Conservation (phyloP, 30 jellyfish, hydroid and myxozoan genomes). For the Turritopsis dohrnii region DNA sequence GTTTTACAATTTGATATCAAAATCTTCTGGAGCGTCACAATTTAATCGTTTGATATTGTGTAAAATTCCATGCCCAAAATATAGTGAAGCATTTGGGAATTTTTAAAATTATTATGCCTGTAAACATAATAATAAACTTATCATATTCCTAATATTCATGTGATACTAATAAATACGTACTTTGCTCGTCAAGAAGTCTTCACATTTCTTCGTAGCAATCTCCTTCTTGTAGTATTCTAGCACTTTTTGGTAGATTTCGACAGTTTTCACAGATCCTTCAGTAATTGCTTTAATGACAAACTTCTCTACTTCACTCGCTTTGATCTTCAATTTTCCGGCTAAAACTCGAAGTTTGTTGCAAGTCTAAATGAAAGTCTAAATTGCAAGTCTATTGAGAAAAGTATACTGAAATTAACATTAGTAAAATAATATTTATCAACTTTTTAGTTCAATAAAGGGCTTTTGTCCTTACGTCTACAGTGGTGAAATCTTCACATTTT, state of each 20-base stretch:
- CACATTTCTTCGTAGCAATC: slow-evolving; percentile 67
- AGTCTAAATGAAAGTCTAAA: too few relatives aligned
- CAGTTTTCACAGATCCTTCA: slow-evolving; percentile 46
- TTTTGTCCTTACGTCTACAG: slow-evolving; percentile 40
- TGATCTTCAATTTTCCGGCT: slow-evolving; percentile 52
- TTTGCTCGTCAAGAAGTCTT: slow-evolving; percentile 54
- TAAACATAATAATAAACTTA: too few relatives aligned
- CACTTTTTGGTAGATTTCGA: slow-evolving; percentile 57
- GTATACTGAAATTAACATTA: too few relatives aligned
- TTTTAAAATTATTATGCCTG: too few relatives aligned
- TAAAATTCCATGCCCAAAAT: too few relatives aligned
- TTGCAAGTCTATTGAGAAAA: too few relatives aligned
- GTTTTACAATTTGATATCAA: too few relatives aligned
- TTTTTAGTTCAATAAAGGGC: not conserved
- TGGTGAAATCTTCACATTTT: slow-evolving; percentile 59
- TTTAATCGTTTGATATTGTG: too few relatives aligned
- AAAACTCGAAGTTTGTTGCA: slow-evolving; percentile 53
- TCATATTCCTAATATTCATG: not conserved
- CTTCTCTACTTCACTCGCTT: slow-evolving; percentile 59
- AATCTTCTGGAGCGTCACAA: too few relatives aligned
- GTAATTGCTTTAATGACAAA: slow-evolving; percentile 44
- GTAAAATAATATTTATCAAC: too few relatives aligned
- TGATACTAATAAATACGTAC: slow-evolving; percentile 34
- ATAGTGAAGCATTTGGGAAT: too few relatives aligned
- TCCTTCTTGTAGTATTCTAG: slow-evolving; percentile 50